Evolutionary conservation across 2,797 vertebrate species (phyloP).

Genomic region (Poecilia picta): DNA sequence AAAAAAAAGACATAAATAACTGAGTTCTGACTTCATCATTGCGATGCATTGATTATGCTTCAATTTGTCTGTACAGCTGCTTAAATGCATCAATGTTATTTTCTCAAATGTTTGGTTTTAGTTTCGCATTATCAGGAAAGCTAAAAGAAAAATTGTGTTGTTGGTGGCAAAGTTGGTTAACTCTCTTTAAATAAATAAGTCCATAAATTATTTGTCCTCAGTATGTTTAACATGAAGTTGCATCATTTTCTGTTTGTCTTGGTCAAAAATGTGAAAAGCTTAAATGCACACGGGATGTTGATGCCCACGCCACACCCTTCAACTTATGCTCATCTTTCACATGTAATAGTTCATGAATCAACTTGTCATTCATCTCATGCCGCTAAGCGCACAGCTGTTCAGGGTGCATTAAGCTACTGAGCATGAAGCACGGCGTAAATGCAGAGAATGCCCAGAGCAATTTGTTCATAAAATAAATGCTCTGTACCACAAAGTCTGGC

Average conservation of each 20-base stretch:
- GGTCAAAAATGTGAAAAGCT: slow-evolving; percentile 13
- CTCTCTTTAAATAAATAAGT: neutral
- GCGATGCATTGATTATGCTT: neutral
- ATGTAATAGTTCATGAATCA: slow-evolving; percentile 71
- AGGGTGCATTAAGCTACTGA: slow-evolving; percentile 65
- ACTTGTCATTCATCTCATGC: slow-evolving; percentile 67
- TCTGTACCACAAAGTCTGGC: neutral
- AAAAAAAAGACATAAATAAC: neutral
- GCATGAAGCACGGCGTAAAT: slow-evolving; percentile 50
- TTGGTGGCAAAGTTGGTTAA: neutral
- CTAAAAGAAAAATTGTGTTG: neutral
- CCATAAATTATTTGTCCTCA: neutral
- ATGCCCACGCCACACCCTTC: slow-evolving; percentile 53
- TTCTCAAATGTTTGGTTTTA: slow-evolving; percentile 4
- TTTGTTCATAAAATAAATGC: slow-evolving; percentile 38
- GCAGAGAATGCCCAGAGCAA: slow-evolving; percentile 41
- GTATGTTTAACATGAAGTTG: neutral
- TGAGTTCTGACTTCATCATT: neutral
- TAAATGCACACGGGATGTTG: slow-evolving; percentile 47
- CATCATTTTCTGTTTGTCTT: slow-evolving; percentile 3
- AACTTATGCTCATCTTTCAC: slow-evolving; percentile 62
- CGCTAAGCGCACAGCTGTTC: slow-evolving; percentile 73
- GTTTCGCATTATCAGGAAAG: neutral
- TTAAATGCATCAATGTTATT: slow-evolving; percentile 18
- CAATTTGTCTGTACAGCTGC: neutral